Conservation (phyloP, 2,888 invertebrate species). For the Penaeus monodon region DNA sequence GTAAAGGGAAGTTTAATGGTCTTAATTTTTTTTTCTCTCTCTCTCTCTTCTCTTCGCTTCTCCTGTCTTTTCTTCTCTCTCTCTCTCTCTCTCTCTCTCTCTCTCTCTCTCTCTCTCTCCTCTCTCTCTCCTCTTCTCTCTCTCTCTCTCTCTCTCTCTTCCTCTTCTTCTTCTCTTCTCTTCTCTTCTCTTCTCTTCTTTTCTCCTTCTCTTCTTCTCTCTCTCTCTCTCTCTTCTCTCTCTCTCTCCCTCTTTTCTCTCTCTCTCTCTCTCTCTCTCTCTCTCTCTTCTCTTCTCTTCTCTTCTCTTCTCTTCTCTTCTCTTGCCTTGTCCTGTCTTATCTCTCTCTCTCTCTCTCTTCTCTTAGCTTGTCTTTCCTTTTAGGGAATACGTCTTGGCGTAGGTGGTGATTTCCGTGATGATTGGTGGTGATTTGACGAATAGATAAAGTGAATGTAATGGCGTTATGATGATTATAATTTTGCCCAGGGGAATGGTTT, state of each 20-base stretch:
- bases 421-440: too few species aligned
- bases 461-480: too few species aligned
- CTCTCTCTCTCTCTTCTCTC: not conserved
- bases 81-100: conserved; percentile 39
- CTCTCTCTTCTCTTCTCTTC: not conserved
- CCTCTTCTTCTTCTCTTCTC: not conserved
- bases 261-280: conserved; percentile 15
- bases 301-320: not conserved
- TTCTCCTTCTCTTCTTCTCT: not conserved
- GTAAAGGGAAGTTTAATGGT: too few species aligned
- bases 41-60: not conserved
- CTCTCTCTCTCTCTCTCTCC: conserved; percentile 41
- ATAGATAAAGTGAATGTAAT: too few species aligned
- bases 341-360: not conserved
- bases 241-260: conserved; percentile 8
- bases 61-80: not conserved
- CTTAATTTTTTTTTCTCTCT: too few species aligned
- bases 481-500: too few species aligned
- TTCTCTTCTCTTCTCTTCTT: not conserved
- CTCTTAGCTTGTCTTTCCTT: not conserved
- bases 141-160: not conserved
- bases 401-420: too few species aligned
- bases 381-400: not conserved
- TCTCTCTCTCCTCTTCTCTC: conserved; percentile 14
- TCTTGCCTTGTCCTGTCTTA: not conserved